phyloP scores from a whole-genome alignment of 2,888 invertebrate genomes.

The Tubiluchus corallicola region DNA sequence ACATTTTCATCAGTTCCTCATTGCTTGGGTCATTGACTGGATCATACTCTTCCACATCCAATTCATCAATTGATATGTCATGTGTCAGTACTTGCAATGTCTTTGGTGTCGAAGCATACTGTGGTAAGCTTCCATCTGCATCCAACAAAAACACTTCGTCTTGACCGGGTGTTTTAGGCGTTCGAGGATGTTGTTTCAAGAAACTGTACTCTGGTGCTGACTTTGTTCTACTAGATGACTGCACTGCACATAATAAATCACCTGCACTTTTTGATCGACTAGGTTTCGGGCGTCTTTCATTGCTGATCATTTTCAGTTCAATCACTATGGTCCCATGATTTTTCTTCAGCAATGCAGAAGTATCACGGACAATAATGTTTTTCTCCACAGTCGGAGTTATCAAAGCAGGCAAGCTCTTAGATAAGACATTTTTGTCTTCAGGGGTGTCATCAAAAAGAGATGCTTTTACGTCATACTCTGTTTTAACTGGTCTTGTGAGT shows the following conservation, averaged over 20 bases:
- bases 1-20: constrained; percentile 3
- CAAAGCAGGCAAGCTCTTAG: neutral
- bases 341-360: neutral
- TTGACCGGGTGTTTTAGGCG: neutral
- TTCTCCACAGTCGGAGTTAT: neutral
- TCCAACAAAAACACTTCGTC: neutral
- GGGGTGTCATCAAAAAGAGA: neutral
- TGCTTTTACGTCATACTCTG: neutral
- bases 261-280: neutral
- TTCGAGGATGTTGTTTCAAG: neutral
- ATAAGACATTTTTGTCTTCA: neutral
- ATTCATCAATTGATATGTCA: neutral
- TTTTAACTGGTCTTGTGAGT: neutral
- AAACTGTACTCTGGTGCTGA: neutral
- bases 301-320: neutral
- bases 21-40: neutral
- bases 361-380: neutral
- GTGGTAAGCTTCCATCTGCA: neutral
- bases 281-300: neutral
- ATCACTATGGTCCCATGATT: constrained; percentile 1
- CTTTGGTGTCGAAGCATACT: neutral
- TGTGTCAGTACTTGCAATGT: neutral
- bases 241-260: neutral
- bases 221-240: neutral
- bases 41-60: neutral